Evolutionary conservation across 2,888 invertebrate genomes (phyloP), one percentile per base, ranked within the genome.

Genomic region (Caenorhabditis macrosperma): DNA sequence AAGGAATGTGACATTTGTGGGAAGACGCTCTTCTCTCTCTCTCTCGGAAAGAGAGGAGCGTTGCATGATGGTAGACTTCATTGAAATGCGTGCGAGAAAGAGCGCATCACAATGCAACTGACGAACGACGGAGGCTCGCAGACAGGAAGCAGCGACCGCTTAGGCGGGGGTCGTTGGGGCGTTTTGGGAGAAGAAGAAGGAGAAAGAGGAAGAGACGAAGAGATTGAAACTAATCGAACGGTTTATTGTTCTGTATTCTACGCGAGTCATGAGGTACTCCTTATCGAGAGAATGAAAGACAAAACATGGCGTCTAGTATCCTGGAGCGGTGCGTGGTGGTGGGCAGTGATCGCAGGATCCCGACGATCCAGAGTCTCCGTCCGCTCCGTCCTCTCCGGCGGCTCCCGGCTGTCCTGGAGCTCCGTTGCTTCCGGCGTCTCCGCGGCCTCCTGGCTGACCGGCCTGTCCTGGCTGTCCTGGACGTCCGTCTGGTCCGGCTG

Each of bases 311-410:
- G 22, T 71, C 71, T 82, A 84, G 64, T 84, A 84, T 69, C 84
- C 84, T 67, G 84, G 84, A 41, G 84, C 82, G 17, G 82, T 84
- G 30, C 84, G 68, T 67, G 84, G 84, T 48, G 84, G 84, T 63
- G 84, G 84, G 55, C 84, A 84, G 68, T 84, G 84, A 48, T 82
- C 82, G 82, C 82, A 84, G 17, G 79, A 64, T 60, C 83, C 78
- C 9, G 63, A 60, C 20, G 77, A 50, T 57, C 81, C 81, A 30
- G 61, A 57, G 30, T 63, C 77, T 55, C 82, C 82, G 48, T 76
- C 74, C 33, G 69, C 67, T 59, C 83, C 83, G 48, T 76, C 76
- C 10, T 55, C 76, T 74, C 83, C 83, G 20, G 78, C 50, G 3
- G 55, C 77, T 64, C 85, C 85, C 30, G 78, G 69, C 26, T 69